Percentiles rank a stretch among this genome's conserved stretches.
phyloP scores from a whole-genome alignment of 2,113 vertebrate species.

The Oxyura jamaicensis region DNA sequence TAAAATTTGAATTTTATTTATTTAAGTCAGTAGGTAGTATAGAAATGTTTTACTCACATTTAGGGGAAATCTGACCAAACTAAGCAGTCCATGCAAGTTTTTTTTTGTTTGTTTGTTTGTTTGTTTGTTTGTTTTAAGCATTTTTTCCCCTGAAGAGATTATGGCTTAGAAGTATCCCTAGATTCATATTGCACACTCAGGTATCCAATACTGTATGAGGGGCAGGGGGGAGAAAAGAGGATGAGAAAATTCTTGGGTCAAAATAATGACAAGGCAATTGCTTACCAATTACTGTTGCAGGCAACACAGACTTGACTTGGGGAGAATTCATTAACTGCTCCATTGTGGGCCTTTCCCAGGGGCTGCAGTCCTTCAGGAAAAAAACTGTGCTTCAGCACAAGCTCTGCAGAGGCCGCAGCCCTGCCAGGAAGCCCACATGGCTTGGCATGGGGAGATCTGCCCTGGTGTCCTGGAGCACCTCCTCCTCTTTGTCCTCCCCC shows the following conservation, averaged over 20 bases:
- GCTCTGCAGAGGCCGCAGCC: fast-evolving
- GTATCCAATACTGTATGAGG: not conserved
- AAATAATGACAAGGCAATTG: not conserved
- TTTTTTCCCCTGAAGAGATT: not conserved
- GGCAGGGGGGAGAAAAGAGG: not conserved
- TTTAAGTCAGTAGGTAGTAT: not conserved
- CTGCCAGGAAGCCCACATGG: not conserved
- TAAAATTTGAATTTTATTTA: not conserved
- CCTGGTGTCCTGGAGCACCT: not conserved
- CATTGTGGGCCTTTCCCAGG: fast-evolving
- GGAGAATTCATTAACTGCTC: not conserved
- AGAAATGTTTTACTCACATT: not conserved
- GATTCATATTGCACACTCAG: not conserved
- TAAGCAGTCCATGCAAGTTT: not conserved
- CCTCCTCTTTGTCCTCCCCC: not conserved
- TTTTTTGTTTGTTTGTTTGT: no score
- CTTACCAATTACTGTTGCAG: not conserved
- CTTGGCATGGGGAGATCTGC: no score
- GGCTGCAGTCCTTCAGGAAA: not conserved
- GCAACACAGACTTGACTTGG: not conserved
- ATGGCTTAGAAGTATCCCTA: not conserved
- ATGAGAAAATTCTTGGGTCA: not conserved
- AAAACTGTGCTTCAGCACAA: not conserved
- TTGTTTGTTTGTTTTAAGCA: no score
- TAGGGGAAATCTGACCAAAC: not conserved